phyloP scores from a whole-genome alignment of 2,888 invertebrate species.

The Odontocerum albicorne region DNA sequence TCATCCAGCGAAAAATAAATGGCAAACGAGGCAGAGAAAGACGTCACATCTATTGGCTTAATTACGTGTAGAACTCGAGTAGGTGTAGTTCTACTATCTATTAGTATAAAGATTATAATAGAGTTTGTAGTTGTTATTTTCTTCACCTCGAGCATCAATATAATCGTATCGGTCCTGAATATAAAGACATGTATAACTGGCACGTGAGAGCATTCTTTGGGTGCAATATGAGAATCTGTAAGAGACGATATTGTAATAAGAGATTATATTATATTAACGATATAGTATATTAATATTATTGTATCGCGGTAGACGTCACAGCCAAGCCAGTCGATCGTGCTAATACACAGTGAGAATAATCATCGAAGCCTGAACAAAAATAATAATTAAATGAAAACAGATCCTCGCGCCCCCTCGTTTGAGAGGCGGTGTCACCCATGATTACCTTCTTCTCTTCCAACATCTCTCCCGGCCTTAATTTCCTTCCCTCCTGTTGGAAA shows the following conservation, averaged over 20 bases:
- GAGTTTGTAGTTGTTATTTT: too few species aligned
- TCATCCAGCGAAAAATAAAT: too few species aligned
- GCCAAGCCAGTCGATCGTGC: slow-evolving; percentile 10
- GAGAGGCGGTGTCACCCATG: slow-evolving; percentile 7
- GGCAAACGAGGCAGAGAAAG: too few species aligned
- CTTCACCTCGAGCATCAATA: too few species aligned
- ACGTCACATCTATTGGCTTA: too few species aligned
- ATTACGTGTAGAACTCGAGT: too few species aligned
- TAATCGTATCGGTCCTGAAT: too few species aligned
- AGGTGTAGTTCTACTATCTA: too few species aligned
- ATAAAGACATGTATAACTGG: too few species aligned
- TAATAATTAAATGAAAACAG: not conserved
- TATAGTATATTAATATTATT: slow-evolving; percentile 2
- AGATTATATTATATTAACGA: too few species aligned
- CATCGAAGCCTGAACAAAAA: slow-evolving; percentile 13
- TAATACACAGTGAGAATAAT: not conserved
- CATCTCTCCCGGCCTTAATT: slow-evolving; percentile 93
- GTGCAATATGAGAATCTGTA: slow-evolving; percentile 17
- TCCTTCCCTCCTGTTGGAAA: slow-evolving; percentile 83
- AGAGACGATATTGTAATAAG: slow-evolving; percentile 5
- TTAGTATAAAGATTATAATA: too few species aligned
- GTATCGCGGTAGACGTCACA: slow-evolving; percentile 1
- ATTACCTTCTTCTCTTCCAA: slow-evolving; percentile 93
- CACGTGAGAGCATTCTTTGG: slow-evolving; percentile 19
- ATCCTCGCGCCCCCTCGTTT: slow-evolving; percentile 9